phyloP scores from a whole-genome alignment of 2,888 invertebrate genomes.

The Bombylius major region DNA sequence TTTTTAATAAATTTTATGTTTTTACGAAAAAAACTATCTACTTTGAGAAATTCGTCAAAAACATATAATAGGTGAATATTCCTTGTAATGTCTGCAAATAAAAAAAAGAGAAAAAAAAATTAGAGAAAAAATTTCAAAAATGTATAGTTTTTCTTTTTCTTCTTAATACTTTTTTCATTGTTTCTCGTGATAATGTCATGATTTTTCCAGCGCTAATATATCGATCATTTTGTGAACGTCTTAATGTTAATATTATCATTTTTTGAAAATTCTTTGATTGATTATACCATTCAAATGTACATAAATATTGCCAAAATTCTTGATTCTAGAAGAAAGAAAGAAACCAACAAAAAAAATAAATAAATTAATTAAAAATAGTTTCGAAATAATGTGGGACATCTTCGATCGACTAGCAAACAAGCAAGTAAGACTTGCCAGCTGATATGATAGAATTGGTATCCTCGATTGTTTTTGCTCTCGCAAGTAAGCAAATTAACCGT shows the following conservation, averaged over 20 bases:
- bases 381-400: no score
- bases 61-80: slow-evolving; percentile 2
- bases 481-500: no score
- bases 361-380: no score
- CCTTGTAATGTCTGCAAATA: not conserved
- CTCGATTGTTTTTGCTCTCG: no score
- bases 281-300: not conserved
- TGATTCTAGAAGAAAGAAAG: not conserved
- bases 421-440: no score
- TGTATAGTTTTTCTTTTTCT: no score
- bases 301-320: not conserved
- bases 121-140: not conserved
- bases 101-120: not conserved
- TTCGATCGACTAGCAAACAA: no score
- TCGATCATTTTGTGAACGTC: not conserved
- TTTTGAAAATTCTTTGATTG: not conserved
- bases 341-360: not conserved
- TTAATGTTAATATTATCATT: slow-evolving; percentile 1
- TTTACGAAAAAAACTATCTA: no score
- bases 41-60: not conserved
- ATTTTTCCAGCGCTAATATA: slow-evolving; percentile 3
- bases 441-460: no score
- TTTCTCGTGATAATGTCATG: not conserved
- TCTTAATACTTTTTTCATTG: not conserved
- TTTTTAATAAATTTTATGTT: no score